Base-by-base conservation (phyloP, 2,888 invertebrate genomes). In the Ethmia dodecea region DNA sequence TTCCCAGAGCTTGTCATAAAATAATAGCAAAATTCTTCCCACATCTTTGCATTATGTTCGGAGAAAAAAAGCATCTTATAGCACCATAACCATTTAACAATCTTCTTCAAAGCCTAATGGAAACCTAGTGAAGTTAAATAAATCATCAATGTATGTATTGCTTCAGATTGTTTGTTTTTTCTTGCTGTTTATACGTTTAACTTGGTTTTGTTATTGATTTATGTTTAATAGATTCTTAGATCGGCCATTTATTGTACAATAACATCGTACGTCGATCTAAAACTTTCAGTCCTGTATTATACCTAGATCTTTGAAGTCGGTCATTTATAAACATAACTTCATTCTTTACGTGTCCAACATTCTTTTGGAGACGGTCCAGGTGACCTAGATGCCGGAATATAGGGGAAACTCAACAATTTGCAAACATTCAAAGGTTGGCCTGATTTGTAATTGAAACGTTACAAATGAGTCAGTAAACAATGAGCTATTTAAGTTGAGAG, bases 341-440 rank as follows among this genome's bases (percentile, higher is more conserved):
- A 48, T 46, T 49, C 53, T 52, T 56, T 49, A 47, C 48, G 43
- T 66, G 66, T 71, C 60, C 58, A 57, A 42, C 42, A 63, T 60
- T 58, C 49, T 68, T 69, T 79, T 84, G 84, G 84, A 84, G 42
- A 46, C 48, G 52, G 52, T 83, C 83, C 84, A 84, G 75, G 57
- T 71, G 83, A 77, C 84, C 84, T 55, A 68, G 66, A 79, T 84
- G 60, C 64, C 57, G 49, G 52, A 53, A 61, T 58, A 56, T 61
- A 46, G 26, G 47, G 43, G 48, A 60, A 67, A 61, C 54, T 50
- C 47, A 56, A 65, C 53, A 62, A 68, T 60, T 60, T 63, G 66
- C 69, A 47, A 66, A 65, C 52, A 48, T 44, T 46, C 38, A 40
- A 49, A 46, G 55, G 54, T 45, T 51, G 47, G 45, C 33, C 31